These are phyloP conservation scores for Hedychridium roseum DNA, from an alignment of 2,888 invertebrate genomes.

Conservation along the genomic window DNA sequence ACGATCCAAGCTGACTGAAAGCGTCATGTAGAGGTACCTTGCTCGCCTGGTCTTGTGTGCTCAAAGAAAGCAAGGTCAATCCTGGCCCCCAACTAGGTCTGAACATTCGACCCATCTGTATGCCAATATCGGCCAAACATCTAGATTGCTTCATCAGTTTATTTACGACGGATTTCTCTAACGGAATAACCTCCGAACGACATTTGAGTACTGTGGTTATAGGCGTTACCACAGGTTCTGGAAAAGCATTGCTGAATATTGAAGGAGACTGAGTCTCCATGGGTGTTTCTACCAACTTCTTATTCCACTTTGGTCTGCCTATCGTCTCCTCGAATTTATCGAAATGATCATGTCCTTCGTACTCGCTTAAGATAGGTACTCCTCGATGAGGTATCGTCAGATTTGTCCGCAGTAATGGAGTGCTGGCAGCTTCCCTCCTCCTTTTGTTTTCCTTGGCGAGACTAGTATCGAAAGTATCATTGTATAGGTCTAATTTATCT, in stretches of 20 bases:
- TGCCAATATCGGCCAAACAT: constrained; percentile 51
- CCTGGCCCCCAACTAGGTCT: constrained; percentile 80
- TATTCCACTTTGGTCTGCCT: too few species aligned
- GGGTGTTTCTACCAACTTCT: too few species aligned
- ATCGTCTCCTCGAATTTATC: too few species aligned
- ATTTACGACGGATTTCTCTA: constrained; percentile 49
- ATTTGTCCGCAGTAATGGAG: background rate
- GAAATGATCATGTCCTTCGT: too few species aligned
- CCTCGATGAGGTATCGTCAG: too few species aligned
- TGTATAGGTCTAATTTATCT: too few species aligned
- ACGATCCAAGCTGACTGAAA: constrained; percentile 50
- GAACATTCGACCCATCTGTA: constrained; percentile 69
- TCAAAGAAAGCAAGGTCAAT: constrained; percentile 67
- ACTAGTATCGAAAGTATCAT: too few species aligned
- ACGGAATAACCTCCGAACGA: constrained; percentile 61
- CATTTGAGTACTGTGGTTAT: constrained; percentile 63
- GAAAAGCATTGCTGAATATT: constrained; percentile 14
- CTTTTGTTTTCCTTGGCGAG: background rate
- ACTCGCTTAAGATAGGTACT: too few species aligned
- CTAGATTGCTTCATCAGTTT: constrained; percentile 47
- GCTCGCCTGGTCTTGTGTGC: constrained; percentile 62
- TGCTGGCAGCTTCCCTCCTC: background rate
- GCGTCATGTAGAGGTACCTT: constrained; percentile 62
- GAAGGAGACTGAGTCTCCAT: too few species aligned
- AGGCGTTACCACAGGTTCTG: constrained; percentile 60